Base-by-base conservation (phyloP, 2,797 vertebrate species). In the Melanotaenia pygmaea region DNA sequence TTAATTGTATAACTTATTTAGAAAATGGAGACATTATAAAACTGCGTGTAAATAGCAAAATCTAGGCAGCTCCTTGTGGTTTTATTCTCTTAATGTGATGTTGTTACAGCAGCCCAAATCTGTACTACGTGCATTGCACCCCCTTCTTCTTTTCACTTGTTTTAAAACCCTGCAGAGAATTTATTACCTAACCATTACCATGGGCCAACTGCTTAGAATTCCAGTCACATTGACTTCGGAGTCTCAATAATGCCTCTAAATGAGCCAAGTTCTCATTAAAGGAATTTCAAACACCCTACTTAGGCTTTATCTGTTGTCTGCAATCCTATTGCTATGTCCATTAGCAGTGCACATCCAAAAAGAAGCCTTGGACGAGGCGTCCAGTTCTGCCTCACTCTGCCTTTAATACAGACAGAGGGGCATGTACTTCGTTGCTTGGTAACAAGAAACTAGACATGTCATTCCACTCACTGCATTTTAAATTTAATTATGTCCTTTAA, bases 371-470 rank as follows among this genome's bases (percentile, higher is more conserved):
- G 53, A 86, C 88, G 81, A 73, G 70, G 76, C 88, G 80, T 66
- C 72, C 79, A 59, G 22, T 76, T 87, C 72, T 76, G 45, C 63
- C 64, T 75, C 66, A 76, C 70, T 57, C 56, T 77, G 65, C 64
- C 69, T 81, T 88, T 88, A 79, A 88, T 80, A 79, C 79, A 62
- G 74, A 75, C 61, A 62, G 73, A 81, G 86, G 67, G 45, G 76
- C 83, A 80, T 86, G 65, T 77, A 84, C 77, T 84, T 71, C 63
- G 94, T 95, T 95, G 93, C 93, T 84, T 93, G 88, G 93, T 85
- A 93, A 95, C 93, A 85, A 70, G 83, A 81, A 89, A 81, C 70
- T 66, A 79, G 76, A 62, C 74, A 82, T 86, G 72, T 38, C 32
- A 82, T 83, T 86, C 67, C 58, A 57, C 65, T 87, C 20, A 37